These are phyloP conservation scores for Unio pictorum DNA, from an alignment of 2,888 invertebrate species.

Conservation along the genomic window DNA sequence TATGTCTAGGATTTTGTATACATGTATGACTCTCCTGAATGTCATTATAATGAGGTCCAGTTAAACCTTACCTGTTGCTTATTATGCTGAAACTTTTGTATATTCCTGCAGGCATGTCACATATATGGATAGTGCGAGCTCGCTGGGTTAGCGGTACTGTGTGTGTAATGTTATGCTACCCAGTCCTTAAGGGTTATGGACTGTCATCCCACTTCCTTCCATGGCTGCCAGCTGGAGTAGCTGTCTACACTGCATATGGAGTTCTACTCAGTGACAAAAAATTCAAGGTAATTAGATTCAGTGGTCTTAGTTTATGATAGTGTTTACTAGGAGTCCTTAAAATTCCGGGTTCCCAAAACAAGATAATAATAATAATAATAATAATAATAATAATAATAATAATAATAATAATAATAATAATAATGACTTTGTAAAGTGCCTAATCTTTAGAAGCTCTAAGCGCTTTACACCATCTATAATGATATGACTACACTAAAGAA, in stretches of 20 bases:
- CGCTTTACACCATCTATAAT: too few relatives aligned
- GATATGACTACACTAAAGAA: too few relatives aligned
- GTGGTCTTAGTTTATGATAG: neutral
- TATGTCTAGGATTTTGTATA: too few relatives aligned
- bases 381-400: too few relatives aligned
- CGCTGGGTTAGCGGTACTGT: constrained; percentile 54
- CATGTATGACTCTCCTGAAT: too few relatives aligned
- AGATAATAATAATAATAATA: too few relatives aligned
- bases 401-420: too few relatives aligned
- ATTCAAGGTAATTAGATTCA: constrained; percentile 36
- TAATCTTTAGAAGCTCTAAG: too few relatives aligned
- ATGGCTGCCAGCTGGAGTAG: constrained; percentile 60
- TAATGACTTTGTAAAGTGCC: too few relatives aligned
- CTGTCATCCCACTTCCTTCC: constrained; percentile 59
- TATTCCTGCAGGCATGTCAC: constrained; percentile 43
- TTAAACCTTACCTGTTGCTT: too few relatives aligned
- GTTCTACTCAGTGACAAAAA: constrained; percentile 54
- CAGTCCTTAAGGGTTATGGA: constrained; percentile 53
- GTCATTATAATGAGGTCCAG: too few relatives aligned
- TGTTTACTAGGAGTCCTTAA: neutral
- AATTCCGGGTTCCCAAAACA: constrained; percentile 9
- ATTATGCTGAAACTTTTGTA: neutral
- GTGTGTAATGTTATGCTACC: constrained; percentile 54
- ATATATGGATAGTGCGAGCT: constrained; percentile 39
- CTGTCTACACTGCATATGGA: constrained; percentile 53